A percentile compares a stretch with the other conserved stretches of the same genome.
phyloP scores from a whole-genome alignment of 2,797 vertebrate genomes.

The Scomberomorus guttatus region DNA sequence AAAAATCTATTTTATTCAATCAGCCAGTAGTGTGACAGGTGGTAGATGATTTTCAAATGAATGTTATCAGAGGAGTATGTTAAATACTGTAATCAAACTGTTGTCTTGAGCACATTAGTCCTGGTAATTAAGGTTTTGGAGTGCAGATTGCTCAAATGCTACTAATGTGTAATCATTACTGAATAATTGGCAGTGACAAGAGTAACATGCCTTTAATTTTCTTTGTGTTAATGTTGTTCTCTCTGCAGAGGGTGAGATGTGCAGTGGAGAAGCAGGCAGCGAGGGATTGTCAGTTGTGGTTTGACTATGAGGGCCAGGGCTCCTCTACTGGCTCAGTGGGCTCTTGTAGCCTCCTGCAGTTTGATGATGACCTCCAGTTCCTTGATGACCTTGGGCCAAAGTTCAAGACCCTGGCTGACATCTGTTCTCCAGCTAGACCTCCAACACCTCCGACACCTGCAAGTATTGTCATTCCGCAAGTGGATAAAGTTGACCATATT shows the following conservation, averaged over 20 bases:
- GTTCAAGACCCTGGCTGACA: slow-evolving; percentile 91
- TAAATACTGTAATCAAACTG: neutral
- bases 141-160: too few species aligned
- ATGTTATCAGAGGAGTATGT: too few species aligned
- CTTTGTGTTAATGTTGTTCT: slow-evolving; percentile 17
- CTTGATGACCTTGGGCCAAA: slow-evolving; percentile 90
- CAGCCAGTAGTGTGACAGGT: too few species aligned
- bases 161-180: neutral
- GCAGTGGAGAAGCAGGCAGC: slow-evolving; percentile 70
- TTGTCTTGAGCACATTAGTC: neutral
- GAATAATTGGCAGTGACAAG: neutral
- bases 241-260: slow-evolving; percentile 81
- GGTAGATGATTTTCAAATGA: too few species aligned
- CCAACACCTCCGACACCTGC: neutral
- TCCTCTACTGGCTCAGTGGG: slow-evolving; percentile 86
- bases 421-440: slow-evolving; percentile 5
- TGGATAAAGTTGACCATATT: neutral
- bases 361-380: slow-evolving; percentile 85
- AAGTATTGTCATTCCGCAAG: neutral
- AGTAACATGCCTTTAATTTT: neutral
- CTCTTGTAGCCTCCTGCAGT: slow-evolving; percentile 88
- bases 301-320: slow-evolving; percentile 84
- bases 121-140: neutral
- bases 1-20: too few species aligned
- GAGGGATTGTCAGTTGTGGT: slow-evolving; percentile 84